These are phyloP conservation scores for Carapus acus DNA, from an alignment of 2,797 vertebrate species.

Conservation along the genomic window DNA sequence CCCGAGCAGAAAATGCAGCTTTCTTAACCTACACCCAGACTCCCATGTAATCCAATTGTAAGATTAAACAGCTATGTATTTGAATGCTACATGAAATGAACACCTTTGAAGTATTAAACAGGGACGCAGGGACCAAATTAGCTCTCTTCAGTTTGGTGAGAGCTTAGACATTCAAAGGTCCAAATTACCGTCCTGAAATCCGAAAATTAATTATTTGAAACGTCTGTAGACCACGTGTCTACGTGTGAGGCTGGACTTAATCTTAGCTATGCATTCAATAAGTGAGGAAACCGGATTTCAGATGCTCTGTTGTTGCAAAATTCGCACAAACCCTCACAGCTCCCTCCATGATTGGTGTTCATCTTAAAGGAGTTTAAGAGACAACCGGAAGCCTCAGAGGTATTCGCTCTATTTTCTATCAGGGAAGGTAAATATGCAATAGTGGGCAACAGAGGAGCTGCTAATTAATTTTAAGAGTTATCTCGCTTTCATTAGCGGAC, in stretches of 20 bases:
- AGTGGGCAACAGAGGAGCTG: not conserved
- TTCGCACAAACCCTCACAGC: not conserved
- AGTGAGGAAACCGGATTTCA: not conserved
- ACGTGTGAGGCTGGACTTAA: too few relatives aligned
- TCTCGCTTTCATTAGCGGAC: too few relatives aligned
- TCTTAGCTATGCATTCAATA: not conserved
- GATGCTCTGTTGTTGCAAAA: not conserved
- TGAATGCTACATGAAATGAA: conserved; percentile 9
- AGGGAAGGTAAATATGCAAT: not conserved
- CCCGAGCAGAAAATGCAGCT: not conserved
- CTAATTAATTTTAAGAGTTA: too few relatives aligned
- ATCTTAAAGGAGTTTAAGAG: not conserved
- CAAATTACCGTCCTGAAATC: not conserved
- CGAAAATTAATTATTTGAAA: not conserved
- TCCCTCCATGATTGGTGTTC: not conserved
- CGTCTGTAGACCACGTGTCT: too few relatives aligned
- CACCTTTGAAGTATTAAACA: conserved; percentile 1
- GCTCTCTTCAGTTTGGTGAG: too few relatives aligned
- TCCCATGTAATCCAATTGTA: not conserved
- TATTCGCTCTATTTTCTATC: too few relatives aligned
- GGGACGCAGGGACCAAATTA: not conserved
- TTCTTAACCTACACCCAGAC: not conserved
- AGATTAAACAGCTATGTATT: not conserved
- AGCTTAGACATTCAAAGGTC: too few relatives aligned
- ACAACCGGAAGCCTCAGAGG: conserved; percentile 7